These are phyloP conservation scores for Arvicanthis niloticus DNA, from an alignment of 2,113 vertebrate genomes.

Conservation along the genomic window DNA sequence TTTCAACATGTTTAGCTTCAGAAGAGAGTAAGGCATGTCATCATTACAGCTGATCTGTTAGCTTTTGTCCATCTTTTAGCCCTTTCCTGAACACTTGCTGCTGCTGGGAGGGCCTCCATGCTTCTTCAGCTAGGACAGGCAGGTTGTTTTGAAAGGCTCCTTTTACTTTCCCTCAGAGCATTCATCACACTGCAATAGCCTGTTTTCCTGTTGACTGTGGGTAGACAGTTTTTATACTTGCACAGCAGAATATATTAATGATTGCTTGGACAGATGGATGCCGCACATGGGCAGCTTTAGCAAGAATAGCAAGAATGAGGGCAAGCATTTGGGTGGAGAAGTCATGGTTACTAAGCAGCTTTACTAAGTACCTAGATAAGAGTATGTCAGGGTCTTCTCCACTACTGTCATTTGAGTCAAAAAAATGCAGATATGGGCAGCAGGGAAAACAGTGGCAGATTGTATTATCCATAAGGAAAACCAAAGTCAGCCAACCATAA, in stretches of 20 bases:
- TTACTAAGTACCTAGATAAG: background rate
- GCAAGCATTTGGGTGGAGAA: constrained; percentile 33
- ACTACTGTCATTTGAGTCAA: background rate
- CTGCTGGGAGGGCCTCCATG: background rate
- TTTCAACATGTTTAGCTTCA: constrained; percentile 40
- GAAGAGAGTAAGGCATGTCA: constrained; percentile 12
- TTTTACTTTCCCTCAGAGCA: background rate
- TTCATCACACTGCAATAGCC: background rate
- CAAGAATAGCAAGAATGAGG: background rate
- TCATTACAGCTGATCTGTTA: background rate
- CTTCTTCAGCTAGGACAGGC: background rate
- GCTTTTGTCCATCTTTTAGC: background rate
- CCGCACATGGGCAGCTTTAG: background rate
- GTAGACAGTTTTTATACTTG: background rate
- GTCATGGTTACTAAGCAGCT: background rate
- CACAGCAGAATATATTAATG: background rate
- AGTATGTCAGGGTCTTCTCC: background rate
- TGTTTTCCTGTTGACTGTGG: constrained; percentile 27
- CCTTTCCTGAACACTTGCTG: constrained; percentile 33
- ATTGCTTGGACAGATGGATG: background rate
- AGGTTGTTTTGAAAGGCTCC: background rate
- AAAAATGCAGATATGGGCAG: background rate
- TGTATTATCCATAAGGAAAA: constrained; percentile 46
- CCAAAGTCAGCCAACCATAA: background rate
- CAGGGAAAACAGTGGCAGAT: background rate